phyloP scores from a whole-genome alignment of 1,140 invertebrate genomes.

The Drosophila santomea region DNA sequence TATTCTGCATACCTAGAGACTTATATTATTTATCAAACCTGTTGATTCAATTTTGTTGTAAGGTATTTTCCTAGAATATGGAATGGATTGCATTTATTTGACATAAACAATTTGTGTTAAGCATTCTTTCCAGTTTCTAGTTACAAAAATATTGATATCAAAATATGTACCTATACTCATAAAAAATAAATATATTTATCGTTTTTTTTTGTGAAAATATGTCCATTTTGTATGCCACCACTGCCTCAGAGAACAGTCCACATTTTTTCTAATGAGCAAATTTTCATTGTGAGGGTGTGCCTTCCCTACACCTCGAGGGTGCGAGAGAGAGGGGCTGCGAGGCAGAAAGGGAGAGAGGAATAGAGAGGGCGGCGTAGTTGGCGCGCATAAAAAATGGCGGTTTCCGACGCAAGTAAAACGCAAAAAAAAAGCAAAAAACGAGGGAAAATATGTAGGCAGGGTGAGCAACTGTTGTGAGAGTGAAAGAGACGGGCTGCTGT shows the following conservation, averaged over 20 bases:
- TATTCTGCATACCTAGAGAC: no score
- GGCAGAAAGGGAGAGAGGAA: conserved; percentile 18
- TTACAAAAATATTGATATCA: no score
- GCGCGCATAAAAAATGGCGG: conserved; percentile 79
- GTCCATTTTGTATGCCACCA: conserved; percentile 41
- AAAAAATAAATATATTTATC: no score
- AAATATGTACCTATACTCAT: no score
- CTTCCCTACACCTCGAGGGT: conserved; percentile 21
- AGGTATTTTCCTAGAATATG: no score
- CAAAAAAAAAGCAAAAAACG: conserved; percentile 47
- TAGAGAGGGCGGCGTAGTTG: conserved; percentile 64
- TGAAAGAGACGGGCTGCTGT: conserved; percentile 18
- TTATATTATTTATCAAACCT: no score
- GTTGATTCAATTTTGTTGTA: no score
- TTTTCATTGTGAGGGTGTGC: conserved; percentile 52
- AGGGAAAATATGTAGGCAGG: conserved; percentile 32
- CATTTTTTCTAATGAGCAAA: conserved; percentile 79
- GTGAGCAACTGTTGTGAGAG: conserved; percentile 25
- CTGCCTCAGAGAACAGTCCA: conserved; percentile 33
- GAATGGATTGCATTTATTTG: no score
- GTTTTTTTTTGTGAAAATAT: background rate
- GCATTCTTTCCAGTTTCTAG: no score
- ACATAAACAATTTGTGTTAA: no score
- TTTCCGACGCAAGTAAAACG: conserved; percentile 75
- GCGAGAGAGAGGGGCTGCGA: conserved; percentile 14